Conservation (phyloP, 2,113 vertebrate species). For the Salvelinus fontinalis region DNA sequence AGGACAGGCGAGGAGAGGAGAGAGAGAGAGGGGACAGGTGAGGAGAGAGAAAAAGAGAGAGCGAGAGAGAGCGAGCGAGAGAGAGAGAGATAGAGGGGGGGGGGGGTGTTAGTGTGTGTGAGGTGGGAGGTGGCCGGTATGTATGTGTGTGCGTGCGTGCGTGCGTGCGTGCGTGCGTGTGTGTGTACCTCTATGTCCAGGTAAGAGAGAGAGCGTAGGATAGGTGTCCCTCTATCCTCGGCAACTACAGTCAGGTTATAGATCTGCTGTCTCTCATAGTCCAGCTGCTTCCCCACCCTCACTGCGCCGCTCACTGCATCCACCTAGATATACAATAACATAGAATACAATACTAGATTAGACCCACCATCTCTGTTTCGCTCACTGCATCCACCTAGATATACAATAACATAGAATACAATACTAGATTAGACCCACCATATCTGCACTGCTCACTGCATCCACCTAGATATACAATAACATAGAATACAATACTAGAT, state of each 20-base stretch:
- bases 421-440: conserved; percentile 61
- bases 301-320: conserved; percentile 84
- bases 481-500: no score
- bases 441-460: conserved; percentile 82
- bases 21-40: no score
- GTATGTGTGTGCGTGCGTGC: not conserved
- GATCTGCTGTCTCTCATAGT: conserved; percentile 93
- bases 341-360: not conserved
- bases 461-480: conserved; percentile 67
- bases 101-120: not conserved
- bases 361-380: conserved; percentile 80
- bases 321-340: conserved; percentile 63
- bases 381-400: conserved; percentile 79
- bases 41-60: no score
- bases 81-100: not conserved
- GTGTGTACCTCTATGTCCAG: conserved; percentile 85
- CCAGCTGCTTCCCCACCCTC: conserved; percentile 85
- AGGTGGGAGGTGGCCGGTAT: no score
- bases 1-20: no score
- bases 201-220: conserved; percentile 85
- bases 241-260: conserved; percentile 90
- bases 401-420: conserved; percentile 14
- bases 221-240: conserved; percentile 86
- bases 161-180: not conserved
- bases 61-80: not conserved